A percentile compares a stretch with the other conserved stretches of the same genome.
phyloP scores from a whole-genome alignment of 2,113 vertebrate genomes.

The Urocynchramus pylzowi region DNA sequence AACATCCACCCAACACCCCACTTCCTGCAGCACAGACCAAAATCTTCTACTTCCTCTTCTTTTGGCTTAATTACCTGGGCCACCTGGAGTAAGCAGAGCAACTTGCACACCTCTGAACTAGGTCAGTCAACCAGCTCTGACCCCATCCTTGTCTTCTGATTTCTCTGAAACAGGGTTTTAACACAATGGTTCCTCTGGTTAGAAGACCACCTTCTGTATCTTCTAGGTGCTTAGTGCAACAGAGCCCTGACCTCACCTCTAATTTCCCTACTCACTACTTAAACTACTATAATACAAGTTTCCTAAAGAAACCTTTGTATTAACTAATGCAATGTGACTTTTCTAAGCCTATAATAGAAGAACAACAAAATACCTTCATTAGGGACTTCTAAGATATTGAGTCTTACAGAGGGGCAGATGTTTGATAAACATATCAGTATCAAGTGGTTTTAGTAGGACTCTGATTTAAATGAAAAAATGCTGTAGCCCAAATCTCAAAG shows the following conservation, averaged over 20 bases:
- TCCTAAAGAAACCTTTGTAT: not conserved
- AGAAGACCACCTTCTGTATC: not conserved
- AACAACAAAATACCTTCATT: not conserved
- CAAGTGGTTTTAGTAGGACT: not conserved
- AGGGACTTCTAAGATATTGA: not conserved
- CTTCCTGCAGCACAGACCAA: not conserved
- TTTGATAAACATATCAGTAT: not conserved
- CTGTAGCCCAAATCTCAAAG: not conserved
- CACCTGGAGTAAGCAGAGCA: not conserved
- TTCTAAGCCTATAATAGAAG: not conserved
- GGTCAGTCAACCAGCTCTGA: not conserved
- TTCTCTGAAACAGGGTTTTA: not conserved
- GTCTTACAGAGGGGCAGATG: not conserved
- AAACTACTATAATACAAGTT: not conserved
- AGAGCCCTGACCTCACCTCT: not conserved
- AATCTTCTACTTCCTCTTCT: not conserved
- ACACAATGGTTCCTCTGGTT: not conserved
- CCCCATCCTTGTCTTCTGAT: rapidly evolving
- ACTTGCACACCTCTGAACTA: not conserved
- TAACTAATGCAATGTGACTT: not conserved
- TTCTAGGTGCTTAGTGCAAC: not conserved
- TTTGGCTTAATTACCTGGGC: not conserved
- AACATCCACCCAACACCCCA: not conserved
- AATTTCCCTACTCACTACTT: not conserved
- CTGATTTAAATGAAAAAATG: not conserved